Evolutionary conservation across 2,888 invertebrate genomes (phyloP).

Genomic region (Hartigia nigra): DNA sequence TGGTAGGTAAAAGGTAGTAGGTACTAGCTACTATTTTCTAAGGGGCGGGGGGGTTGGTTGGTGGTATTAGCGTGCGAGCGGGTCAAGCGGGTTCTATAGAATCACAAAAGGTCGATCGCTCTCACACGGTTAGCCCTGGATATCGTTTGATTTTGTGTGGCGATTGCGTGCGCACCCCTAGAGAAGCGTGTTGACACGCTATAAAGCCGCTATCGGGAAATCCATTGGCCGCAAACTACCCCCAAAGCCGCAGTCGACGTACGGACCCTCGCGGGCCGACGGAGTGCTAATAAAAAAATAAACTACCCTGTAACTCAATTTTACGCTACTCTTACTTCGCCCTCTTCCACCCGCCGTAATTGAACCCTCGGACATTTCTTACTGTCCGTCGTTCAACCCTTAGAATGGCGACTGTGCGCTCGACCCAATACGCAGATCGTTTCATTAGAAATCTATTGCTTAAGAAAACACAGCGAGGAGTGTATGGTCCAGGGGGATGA

Average conservation of each 20-base stretch:
- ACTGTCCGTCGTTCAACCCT: neutral
- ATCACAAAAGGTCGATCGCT: constrained; percentile 3
- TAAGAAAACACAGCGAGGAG: neutral
- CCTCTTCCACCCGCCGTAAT: neutral
- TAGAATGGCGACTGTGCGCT: neutral
- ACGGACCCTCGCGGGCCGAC: constrained; percentile 39
- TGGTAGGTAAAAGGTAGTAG: neutral
- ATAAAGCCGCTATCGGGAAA: constrained; percentile 64
- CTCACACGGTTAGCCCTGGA: constrained; percentile 9
- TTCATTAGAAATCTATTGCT: neutral
- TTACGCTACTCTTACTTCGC: constrained; percentile 46
- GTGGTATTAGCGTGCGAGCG: constrained; percentile 37
- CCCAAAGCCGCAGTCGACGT: constrained; percentile 25
- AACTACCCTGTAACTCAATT: constrained; percentile 61
- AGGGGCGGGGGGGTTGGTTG: constrained; percentile 1
- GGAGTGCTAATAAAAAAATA: constrained; percentile 56
- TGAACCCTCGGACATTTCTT: neutral
- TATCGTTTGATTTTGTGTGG: constrained; percentile 43
- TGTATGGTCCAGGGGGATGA: neutral
- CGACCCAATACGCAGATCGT: neutral
- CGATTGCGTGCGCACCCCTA: constrained; percentile 47
- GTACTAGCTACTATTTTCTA: neutral
- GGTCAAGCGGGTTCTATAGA: constrained; percentile 21
- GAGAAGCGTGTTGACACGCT: constrained; percentile 63
- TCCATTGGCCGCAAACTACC: constrained; percentile 60